A percentile compares a stretch with the other conserved stretches of the same genome.
phyloP scores from a whole-genome alignment of 2,797 vertebrate genomes.

The Cuculus canorus region DNA sequence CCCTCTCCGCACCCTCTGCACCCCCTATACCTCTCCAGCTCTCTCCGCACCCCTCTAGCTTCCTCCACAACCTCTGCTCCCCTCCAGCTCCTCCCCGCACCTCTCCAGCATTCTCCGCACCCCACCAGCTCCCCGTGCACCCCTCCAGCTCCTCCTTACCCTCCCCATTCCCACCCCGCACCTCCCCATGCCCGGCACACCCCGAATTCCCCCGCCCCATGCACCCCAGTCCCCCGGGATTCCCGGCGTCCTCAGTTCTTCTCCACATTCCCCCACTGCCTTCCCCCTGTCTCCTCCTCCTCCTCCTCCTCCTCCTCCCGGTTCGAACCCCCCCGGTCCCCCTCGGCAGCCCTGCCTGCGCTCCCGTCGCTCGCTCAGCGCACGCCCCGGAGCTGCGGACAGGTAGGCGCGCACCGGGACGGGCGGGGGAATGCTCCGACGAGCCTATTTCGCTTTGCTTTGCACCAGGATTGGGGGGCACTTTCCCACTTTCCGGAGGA shows the following conservation, averaged over 20 bases:
- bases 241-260: not conserved
- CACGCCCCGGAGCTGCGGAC: not conserved
- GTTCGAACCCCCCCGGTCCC: not conserved
- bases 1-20: no score
- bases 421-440: not conserved
- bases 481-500: not conserved
- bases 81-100: no score
- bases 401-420: constrained; percentile 12
- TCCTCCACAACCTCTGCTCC: no score
- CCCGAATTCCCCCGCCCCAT: not conserved
- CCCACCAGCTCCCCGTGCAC: no score
- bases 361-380: not conserved
- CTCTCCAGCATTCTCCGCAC: no score
- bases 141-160: no score
- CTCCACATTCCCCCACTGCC: constrained; percentile 44
- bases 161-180: no score
- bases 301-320: not conserved
- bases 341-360: not conserved
- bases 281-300: constrained; percentile 14
- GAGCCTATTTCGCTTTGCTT: not conserved
- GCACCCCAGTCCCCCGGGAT: constrained; percentile 21
- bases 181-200: not conserved
- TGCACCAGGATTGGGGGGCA: no score
- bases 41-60: no score
- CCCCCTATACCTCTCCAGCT: no score